Evolutionary conservation across 2,113 vertebrate species (phyloP).

Genomic region (Xenus cinereus): DNA sequence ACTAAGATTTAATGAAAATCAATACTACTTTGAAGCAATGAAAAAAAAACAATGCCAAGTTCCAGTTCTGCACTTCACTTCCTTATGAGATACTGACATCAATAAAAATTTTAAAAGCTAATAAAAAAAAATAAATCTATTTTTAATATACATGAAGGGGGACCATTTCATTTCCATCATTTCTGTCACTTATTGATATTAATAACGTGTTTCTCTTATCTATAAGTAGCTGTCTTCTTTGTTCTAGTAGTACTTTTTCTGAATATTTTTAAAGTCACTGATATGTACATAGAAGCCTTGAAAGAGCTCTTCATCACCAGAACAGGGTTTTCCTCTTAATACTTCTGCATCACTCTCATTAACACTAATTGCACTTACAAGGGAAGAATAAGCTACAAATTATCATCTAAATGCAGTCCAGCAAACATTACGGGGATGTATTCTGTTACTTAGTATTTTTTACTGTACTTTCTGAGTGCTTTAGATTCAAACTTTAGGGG

Average conservation of each 20-base stretch:
- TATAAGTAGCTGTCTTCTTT: not conserved
- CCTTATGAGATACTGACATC: not conserved
- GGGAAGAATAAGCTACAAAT: not conserved
- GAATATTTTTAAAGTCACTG: not conserved
- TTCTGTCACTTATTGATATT: not conserved
- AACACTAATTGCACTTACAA: not conserved
- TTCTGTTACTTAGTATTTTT: not conserved
- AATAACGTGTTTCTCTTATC: not conserved
- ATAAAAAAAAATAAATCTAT: not conserved
- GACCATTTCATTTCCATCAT: not conserved
- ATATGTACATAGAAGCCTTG: not conserved
- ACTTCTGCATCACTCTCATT: not conserved
- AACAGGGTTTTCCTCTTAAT: not conserved
- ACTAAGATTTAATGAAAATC: slow-evolving; percentile 30
- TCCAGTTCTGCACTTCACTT: not conserved
- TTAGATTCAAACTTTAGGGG: not conserved
- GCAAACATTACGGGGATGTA: not conserved
- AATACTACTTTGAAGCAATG: not conserved
- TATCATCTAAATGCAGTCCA: not conserved
- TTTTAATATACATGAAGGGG: not conserved
- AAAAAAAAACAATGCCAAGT: not conserved
- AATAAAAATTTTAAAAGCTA: not conserved
- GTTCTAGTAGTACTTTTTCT: not conserved
- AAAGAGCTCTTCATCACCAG: not conserved
- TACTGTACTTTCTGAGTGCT: not conserved